Evolutionary conservation across 2,888 invertebrate species (phyloP).

Genomic region (Melinaea menophilus): DNA sequence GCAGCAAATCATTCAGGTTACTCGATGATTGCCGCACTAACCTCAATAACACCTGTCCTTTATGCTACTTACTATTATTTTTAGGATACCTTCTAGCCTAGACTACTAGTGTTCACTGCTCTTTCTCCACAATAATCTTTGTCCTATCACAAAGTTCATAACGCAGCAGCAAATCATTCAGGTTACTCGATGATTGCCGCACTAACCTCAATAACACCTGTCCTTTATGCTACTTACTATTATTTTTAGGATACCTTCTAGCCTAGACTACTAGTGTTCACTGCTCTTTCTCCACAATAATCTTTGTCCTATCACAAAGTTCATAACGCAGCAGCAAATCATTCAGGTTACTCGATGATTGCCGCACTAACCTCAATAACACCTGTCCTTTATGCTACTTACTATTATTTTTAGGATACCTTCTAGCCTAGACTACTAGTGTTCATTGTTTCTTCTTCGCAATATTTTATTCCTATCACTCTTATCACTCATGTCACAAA

Average conservation of each 20-base stretch:
- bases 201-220: slow-evolving; percentile 26
- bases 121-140: too few species aligned
- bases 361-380: slow-evolving; percentile 28
- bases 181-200: slow-evolving; percentile 50
- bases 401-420: slow-evolving; percentile 14
- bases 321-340: slow-evolving; percentile 75
- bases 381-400: slow-evolving; percentile 14
- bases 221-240: slow-evolving; percentile 17
- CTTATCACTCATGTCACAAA: slow-evolving; percentile 75
- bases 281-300: not conserved
- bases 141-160: slow-evolving; percentile 66
- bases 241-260: slow-evolving; percentile 12
- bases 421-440: slow-evolving; percentile 4
- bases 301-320: slow-evolving; percentile 53
- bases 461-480: slow-evolving; percentile 37
- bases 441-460: not conserved
- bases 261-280: not conserved
- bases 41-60: slow-evolving; percentile 20
- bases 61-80: slow-evolving; percentile 18
- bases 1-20: slow-evolving; percentile 76
- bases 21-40: slow-evolving; percentile 32
- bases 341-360: slow-evolving; percentile 63
- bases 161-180: slow-evolving; percentile 75
- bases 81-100: slow-evolving; percentile 9
- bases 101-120: not conserved